Evolutionary conservation across 2,113 vertebrate species (phyloP), one percentile per base, ranked within the genome.

Genomic region (Dasyornis broadbenti): DNA sequence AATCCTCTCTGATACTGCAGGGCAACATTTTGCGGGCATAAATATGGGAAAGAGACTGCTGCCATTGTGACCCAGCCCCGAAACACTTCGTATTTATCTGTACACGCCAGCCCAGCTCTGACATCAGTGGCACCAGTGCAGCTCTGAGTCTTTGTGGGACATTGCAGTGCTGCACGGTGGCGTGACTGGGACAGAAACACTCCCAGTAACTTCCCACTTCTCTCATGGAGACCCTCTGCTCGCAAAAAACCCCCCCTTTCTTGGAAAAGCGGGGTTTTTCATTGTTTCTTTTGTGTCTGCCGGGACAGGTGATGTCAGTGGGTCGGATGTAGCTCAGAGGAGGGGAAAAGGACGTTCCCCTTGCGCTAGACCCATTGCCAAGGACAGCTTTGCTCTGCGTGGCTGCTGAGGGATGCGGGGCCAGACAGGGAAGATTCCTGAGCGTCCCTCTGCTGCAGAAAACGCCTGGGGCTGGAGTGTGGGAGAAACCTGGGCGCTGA

Each of bases 21-120:
- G 66, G 47, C 52, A 84, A 52, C 3, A 7, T 66, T 92, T 93
- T 89, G 24, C 59, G 76, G 85, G 45, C 68, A 64, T 72, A 86
- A 94, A 82, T 68, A 80, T 18, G 71, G 88, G 83, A 88, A 86
- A 87, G 84, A 80, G 33, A 60, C 57, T 86, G 64, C 92, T 88
- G 92, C 73, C 61, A 60, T 64, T 96, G 87, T 95, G 81, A 53
- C 86, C 57, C 63, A 84, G 87, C 86, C 70, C 73, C 9, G 30
- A 92, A 96, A 90, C 90, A 65, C 45, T 92, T 84, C 24, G 5
- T 95, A 70, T 82, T 94, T 94, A 59, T 80, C 88, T 95, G 83
- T 94, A 85, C 73, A 56, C 12, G 37, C 85, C 79, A 79, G 90
- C 57, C 81, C 59, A 68, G 65, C 45, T 82, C 73, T 91, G 84